These are phyloP conservation scores for Saccostrea echinata DNA, from an alignment of 1,140 invertebrate genomes.

Conservation along the genomic window DNA sequence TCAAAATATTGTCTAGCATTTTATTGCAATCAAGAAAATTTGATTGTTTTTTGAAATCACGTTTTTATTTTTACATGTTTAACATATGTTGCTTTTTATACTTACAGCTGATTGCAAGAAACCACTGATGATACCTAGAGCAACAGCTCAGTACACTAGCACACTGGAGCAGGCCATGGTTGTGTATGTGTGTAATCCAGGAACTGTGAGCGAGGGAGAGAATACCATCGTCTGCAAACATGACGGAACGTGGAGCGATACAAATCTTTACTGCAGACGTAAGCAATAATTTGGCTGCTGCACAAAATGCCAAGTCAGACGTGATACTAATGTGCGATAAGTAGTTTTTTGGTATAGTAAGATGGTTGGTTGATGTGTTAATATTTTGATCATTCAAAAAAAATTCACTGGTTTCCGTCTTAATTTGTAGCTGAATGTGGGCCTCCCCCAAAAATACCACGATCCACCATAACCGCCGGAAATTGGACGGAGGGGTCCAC, in stretches of 20 bases:
- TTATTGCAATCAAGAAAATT: too few relatives aligned
- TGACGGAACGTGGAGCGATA: constrained; percentile 15
- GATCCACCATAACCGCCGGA: neutral
- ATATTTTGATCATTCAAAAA: too few relatives aligned
- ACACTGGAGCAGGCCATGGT: neutral
- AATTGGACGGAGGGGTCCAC: constrained; percentile 1
- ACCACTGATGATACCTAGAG: neutral
- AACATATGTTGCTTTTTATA: neutral
- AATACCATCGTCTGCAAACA: neutral
- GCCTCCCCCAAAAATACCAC: neutral
- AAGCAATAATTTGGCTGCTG: neutral
- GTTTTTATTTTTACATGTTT: neutral
- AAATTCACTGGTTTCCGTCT: too few relatives aligned
- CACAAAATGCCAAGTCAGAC: too few relatives aligned
- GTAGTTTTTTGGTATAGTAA: too few relatives aligned
- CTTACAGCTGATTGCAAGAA: constrained; percentile 19
- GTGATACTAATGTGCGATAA: too few relatives aligned
- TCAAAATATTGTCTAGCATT: too few relatives aligned
- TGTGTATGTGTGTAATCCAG: neutral
- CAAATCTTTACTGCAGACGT: constrained; percentile 43
- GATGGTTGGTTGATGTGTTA: too few relatives aligned
- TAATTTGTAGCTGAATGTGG: constrained; percentile 33
- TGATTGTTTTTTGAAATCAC: too few relatives aligned
- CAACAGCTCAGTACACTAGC: neutral
- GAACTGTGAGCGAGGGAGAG: constrained; percentile 26